Base-by-base conservation (phyloP, 2,113 vertebrate species). In the Tinamus guttatus region DNA sequence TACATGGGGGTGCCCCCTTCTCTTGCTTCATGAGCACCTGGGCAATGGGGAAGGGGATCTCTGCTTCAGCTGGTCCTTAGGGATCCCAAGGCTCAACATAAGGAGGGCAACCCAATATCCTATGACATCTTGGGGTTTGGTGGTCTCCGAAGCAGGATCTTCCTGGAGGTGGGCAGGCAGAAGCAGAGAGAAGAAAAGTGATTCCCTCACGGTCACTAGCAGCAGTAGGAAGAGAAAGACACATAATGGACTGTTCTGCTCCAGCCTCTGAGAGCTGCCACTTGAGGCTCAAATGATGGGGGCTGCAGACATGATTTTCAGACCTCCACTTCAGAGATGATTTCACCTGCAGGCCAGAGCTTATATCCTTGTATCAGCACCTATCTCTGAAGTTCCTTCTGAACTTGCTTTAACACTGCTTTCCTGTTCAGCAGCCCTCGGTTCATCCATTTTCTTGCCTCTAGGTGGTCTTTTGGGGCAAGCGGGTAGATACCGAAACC, bases 401-500 rank as follows among this genome's bases (percentile, higher is more conserved):
- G 67, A 89, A 40, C 25, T 80, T 41, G 30, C 59, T 59, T 68
- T 81, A 70, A 60, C 62, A 16, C 19, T 62, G 22, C 38, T 73
- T 65, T 84, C 69, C 51, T 81, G 63, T 27, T 22, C 24, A 24
- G 54, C 28, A 75, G 43, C 67, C 67, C 92, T 92, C 59, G 22
- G 43, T 45, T 79, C 91, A 54, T 49, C 54, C 49, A 67, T 76
- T 34, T 52, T 77, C 12, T 89, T 85, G 58, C 77, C 8, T 1
- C 13, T 30, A 11, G 93, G 13, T 36, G 59, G 83, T 28, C 58
- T 84, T 34, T 95, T 96, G n/a, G 99, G 99, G 90, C 99, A 99
- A 96, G 98, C 98, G 0, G 99, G 99, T 13, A 99, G 87, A 86
- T 95, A 97, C 13, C 4, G 97, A 75, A 98, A 49, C 97, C 98